These are phyloP conservation scores for Nephrotoma flavescens DNA, from an alignment of 2,888 invertebrate genomes.

Conservation along the genomic window DNA sequence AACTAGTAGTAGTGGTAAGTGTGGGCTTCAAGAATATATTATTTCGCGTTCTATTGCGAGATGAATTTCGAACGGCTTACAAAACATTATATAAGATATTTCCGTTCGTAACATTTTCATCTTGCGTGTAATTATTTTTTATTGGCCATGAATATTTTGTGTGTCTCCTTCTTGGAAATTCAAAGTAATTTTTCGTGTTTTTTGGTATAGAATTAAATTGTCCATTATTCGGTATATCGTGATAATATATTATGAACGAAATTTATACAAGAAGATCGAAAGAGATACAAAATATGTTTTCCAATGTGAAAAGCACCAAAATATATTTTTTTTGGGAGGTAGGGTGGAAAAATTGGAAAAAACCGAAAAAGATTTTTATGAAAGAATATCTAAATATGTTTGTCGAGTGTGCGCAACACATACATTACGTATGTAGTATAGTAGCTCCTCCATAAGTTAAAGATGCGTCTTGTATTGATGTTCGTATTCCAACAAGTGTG, in stretches of 20 bases:
- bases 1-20: neutral
- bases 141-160: neutral
- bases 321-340: too few species aligned
- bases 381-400: neutral
- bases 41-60: too few species aligned
- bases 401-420: neutral
- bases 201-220: neutral
- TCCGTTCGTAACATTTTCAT: neutral
- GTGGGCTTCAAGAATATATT: too few species aligned
- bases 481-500: neutral
- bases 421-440: neutral
- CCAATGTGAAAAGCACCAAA: too few species aligned
- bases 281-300: neutral
- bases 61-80: too few species aligned
- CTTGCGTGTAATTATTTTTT: neutral
- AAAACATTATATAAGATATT: too few species aligned
- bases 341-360: too few species aligned
- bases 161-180: neutral
- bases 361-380: neutral
- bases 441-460: neutral
- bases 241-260: neutral
- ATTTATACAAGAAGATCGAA: neutral
- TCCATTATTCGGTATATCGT: neutral
- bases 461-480: neutral
- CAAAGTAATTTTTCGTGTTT: neutral